Percentiles rank a stretch among this genome's conserved stretches.
These are phyloP conservation scores for Lasaia peninsularis DNA, from an alignment of 1,140 invertebrate species.

Conservation along the genomic window DNA sequence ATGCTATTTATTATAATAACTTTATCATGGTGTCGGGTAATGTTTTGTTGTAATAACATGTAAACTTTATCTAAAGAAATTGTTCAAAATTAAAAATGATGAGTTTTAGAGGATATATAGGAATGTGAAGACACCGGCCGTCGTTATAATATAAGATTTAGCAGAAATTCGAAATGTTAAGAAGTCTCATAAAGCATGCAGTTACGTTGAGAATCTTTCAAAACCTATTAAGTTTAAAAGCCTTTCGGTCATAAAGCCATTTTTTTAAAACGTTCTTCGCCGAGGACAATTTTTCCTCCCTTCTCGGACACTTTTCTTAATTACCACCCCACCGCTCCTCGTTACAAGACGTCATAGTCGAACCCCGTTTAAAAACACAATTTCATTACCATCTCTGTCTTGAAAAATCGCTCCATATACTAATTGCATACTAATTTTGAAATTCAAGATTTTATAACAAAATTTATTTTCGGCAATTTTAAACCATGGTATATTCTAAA, in stretches of 20 bases:
- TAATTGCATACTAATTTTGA: background rate
- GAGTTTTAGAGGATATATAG: no score
- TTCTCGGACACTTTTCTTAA: constrained; percentile 61
- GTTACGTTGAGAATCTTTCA: constrained; percentile 31
- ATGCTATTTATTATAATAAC: no score
- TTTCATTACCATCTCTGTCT: constrained; percentile 23
- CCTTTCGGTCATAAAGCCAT: constrained; percentile 51
- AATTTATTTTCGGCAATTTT: no score
- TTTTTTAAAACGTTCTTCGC: constrained; percentile 49
- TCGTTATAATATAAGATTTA: no score
- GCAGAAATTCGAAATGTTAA: no score
- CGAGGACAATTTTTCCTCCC: constrained; percentile 47
- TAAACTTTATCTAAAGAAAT: no score
- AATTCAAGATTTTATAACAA: no score
- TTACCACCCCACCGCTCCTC: constrained; percentile 36
- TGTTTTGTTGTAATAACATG: no score
- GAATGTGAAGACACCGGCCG: no score
- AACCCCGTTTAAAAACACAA: constrained; percentile 33
- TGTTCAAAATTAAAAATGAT: no score
- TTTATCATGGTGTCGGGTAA: no score
- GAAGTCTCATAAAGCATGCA: constrained; percentile 22
- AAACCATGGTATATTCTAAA: no score
- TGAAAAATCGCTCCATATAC: background rate
- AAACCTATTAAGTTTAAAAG: constrained; percentile 68
- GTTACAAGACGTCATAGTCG: constrained; percentile 54